These are phyloP conservation scores for Oligia latruncula DNA, from an alignment of 2,888 invertebrate species.

Conservation along the genomic window DNA sequence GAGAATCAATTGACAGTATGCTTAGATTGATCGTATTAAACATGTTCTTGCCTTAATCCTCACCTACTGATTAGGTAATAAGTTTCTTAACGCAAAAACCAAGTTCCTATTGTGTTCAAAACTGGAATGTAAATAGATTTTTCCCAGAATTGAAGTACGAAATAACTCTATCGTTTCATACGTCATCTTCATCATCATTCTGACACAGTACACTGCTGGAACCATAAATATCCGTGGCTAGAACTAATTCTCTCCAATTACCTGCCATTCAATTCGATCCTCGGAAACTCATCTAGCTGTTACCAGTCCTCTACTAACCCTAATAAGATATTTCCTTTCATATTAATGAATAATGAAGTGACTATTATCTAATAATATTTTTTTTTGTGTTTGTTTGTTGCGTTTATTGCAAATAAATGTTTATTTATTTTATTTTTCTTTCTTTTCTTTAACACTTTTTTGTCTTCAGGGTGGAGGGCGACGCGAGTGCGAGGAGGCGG, in stretches of 20 bases:
- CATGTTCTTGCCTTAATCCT: not conserved
- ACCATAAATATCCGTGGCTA: no score
- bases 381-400: not conserved
- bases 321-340: not conserved
- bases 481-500: constrained; percentile 83
- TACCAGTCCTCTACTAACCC: not conserved
- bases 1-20: not conserved
- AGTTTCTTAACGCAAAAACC: not conserved
- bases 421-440: not conserved
- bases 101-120: not conserved
- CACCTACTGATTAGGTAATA: not conserved
- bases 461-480: constrained; percentile 87
- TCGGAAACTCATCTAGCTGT: no score
- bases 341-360: no score
- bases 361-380: not conserved
- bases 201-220: not conserved
- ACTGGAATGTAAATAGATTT: not conserved
- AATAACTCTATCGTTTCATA: not conserved
- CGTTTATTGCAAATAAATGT: not conserved
- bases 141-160: not conserved
- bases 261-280: not conserved
- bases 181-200: not conserved
- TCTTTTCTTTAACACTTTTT: not conserved
- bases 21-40: not conserved
- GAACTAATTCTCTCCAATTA: not conserved